Evolutionary conservation across 2,888 invertebrate genomes (phyloP), one percentile per base, ranked within the genome.

Genomic region (Agonopterix arenella): DNA sequence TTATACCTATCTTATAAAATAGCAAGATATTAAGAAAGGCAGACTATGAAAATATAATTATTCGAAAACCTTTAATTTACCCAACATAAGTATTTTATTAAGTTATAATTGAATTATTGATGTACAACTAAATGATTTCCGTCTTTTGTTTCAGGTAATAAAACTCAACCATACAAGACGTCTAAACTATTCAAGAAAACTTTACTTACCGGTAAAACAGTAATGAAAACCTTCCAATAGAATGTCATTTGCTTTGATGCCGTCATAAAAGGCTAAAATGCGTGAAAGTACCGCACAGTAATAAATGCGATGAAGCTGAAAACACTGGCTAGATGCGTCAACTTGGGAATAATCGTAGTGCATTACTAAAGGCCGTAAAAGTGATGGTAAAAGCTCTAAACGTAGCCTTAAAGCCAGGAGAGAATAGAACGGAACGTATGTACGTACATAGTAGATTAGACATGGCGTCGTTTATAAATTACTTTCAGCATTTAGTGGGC

Each of bases 181-280:
- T 28, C 40, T 40, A n/a, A 11, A 8, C 42, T 16, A 44, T 13
- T 10, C 13, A 13, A 11, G 28, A 7, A 28, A 28, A 28, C 13
- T 10, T 13, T 1, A 28, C 11, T 45, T 40, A 11, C 37, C 5
- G 42, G 47, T 46, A 41, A 50, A 46, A 43, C 51, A 49, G 47
- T 50, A 52, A 51, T 50, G 57, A 54, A 60, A 60, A 57, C 54
- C 52, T 56, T 55, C 55, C 57, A 58, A 60, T 57, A 59, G 58
- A 62, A 59, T 54, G 49, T 48, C 43, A 47, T 55, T 62, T 52
- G 55, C 66, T 71, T 71, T 72, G 68, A 68, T 62, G 61, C 51
- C 49, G 53, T 55, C 61, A 56, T 58, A 50, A 54, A 28, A 60
- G 51, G 56, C 53, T 59, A 47, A 61, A 62, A 66, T 53, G 59